Base-by-base conservation (phyloP, 2,113 vertebrate genomes). In the Hemicordylus capensis region DNA sequence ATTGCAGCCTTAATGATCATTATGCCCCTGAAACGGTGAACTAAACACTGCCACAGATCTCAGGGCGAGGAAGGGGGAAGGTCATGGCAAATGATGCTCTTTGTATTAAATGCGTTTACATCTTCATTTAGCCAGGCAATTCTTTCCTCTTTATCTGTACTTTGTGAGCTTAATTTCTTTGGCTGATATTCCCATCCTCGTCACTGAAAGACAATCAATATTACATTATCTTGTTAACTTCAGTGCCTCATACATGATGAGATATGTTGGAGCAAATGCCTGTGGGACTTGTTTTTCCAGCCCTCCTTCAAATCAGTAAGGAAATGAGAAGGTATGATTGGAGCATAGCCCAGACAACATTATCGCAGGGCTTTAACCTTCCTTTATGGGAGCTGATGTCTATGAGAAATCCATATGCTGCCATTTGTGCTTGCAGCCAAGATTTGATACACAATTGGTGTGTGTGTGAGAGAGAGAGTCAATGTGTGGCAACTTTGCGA, bases 121-220 rank as follows among this genome's bases (percentile, higher is more conserved):
- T 92, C 94, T 95, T 95, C 90, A 93, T 95, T 95, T 91, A 91
- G 34, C 88, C 89, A 64, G 48, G 85, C 92, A 93, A 56, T 91
- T 90, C 83, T 94, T 88, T 94, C 87, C 91, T 93, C 88, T 87
- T 95, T 93, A 92, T 93, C 90, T 94, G 88, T 90, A 90, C 92
- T 91, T 95, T 88, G 85, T 85, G 85, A 83, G 79, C 84, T 20
- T 95, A 93, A 94, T 94, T 94, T 95, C 93, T 89, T 85, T 87
- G 91, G 93, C 88, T 77, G 87, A 83, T 89, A 80, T 91, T 92
- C 92, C 91, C 85, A 92, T 92, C 94, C 89, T 95, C 92, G 93
- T 94, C 88, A 81, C 95, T 91, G 88, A 95, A 90, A 89, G 87
- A 89, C 93, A 92, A 92, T 96, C 94, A 88, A 93, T 96, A 95